phyloP scores from a whole-genome alignment of 2,797 vertebrate species.

The Acrossocheilus fasciatus region DNA sequence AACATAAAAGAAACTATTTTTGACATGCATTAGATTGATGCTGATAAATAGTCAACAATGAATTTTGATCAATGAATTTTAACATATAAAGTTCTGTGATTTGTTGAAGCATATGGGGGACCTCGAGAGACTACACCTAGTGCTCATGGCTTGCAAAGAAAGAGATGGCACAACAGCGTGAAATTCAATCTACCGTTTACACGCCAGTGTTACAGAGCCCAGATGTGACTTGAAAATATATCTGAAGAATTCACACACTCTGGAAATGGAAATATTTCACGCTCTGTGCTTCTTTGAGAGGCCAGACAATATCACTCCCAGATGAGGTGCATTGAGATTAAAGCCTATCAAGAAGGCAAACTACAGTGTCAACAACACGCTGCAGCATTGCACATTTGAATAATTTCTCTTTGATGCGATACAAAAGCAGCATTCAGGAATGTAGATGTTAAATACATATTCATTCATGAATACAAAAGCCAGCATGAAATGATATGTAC shows the following conservation, averaged over 20 bases:
- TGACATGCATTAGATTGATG: neutral
- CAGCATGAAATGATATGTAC: neutral
- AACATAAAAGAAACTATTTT: neutral
- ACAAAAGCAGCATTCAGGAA: conserved; percentile 15
- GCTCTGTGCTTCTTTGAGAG: conserved; percentile 26
- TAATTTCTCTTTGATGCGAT: conserved; percentile 5
- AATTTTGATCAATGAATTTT: neutral
- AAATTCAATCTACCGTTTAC: conserved; percentile 38
- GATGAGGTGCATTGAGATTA: conserved; percentile 1
- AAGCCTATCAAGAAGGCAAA: conserved; percentile 34
- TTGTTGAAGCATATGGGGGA: neutral
- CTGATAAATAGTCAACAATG: neutral
- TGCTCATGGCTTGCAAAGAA: conserved; percentile 6
- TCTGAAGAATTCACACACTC: conserved; percentile 23
- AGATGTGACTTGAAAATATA: conserved; percentile 34
- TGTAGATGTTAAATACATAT: neutral
- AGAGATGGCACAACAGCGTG: conserved; percentile 3
- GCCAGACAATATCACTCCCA: neutral
- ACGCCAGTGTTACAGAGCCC: conserved; percentile 34
- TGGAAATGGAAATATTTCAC: conserved; percentile 40
- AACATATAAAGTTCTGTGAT: neutral
- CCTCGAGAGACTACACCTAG: neutral
- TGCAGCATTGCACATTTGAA: neutral
- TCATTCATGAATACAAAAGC: neutral
- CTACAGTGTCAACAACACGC: neutral